Base-by-base conservation (phyloP, 2,797 vertebrate species). In the Muraenolepis orangiensis region DNA sequence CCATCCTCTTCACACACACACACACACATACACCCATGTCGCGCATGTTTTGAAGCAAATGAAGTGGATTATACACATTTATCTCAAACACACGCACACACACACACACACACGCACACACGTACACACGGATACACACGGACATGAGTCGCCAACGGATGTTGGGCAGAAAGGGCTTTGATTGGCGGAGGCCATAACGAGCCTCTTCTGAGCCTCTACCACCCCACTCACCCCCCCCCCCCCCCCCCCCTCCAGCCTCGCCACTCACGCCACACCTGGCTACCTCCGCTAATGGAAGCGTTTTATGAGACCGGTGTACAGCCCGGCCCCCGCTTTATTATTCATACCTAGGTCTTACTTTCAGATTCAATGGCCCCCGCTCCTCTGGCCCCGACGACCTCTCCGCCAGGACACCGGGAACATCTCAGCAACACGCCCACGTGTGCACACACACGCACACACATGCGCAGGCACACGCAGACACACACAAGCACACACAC, bases 281-380 rank as follows among this genome's bases (percentile, higher is more conserved):
- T 92, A 86, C 78, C 72, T 91, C 84, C 78, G 84, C 88, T 93
- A 93, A 94, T 93, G 86, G 89, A 91, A 90, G 83, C 86, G 86
- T 92, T 92, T 92, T 87, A 89, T 92, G 90, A 84, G 80, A 87
- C 80, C 82, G 80, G 75, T 85, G 89, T 82, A 82, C 86, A 81
- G 81, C 72, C 83, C 79, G 78, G 72, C 30, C 88, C 77, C 67
- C 75, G 80, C 81, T 87, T 87, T 86, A 89, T 87, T 90, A 91
- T 91, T 90, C 88, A 89, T 87, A 81, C 76, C 78, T 31, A 3
- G 26, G 73, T 73, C 74, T 77, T 76, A 70, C 81, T 87, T 84
- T 69, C 80, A 77, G 57, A 81, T 86, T 82, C 79, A 40, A 72
- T 78, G 85, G n/a, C n/a, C n/a, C 76, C 77, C 79, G 77, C 82